A percentile compares a stretch with the other conserved stretches of the same genome.
phyloP scores from a whole-genome alignment of 2,888 invertebrate genomes.

The Keiferia lycopersicella region DNA sequence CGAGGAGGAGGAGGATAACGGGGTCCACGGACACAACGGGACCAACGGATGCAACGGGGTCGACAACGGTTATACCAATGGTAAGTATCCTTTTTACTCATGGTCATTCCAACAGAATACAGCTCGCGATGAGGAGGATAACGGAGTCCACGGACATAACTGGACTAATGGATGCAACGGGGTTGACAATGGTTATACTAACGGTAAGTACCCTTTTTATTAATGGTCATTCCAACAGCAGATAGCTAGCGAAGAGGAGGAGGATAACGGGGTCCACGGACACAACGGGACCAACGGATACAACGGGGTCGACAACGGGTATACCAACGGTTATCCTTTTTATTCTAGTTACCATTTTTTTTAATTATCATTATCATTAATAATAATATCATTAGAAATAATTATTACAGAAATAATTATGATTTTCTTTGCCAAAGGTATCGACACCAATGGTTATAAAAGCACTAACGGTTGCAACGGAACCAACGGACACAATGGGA shows the following conservation, averaged over 20 bases:
- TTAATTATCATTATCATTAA: too few species aligned
- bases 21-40: constrained; percentile 42
- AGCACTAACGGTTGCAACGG: constrained; percentile 28
- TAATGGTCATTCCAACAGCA: constrained; percentile 38
- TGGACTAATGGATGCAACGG: constrained; percentile 36
- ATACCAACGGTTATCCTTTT: constrained; percentile 44
- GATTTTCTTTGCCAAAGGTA: too few species aligned
- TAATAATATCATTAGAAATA: too few species aligned
- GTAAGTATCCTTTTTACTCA: too few species aligned
- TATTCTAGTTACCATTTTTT: too few species aligned
- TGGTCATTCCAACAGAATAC: background rate
- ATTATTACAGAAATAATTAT: too few species aligned
- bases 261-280: constrained; percentile 36
- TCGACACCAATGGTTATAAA: constrained; percentile 39
- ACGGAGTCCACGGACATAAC: constrained; percentile 45
- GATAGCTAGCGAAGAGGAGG: constrained; percentile 54
- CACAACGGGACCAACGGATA: constrained; percentile 35
- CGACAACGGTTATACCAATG: constrained; percentile 42
- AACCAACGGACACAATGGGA: constrained; percentile 36
- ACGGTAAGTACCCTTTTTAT: constrained; percentile 8
- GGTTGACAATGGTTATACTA: constrained; percentile 37
- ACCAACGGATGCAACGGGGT: constrained; percentile 41
- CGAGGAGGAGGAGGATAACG: constrained; percentile 46
- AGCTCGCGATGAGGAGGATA: constrained; percentile 34
- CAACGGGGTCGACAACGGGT: constrained; percentile 43